Percentiles rank a stretch among this genome's conserved stretches.
Conservation (phyloP, 2,797 vertebrate species). For the Hypotaenidia philippensis region DNA sequence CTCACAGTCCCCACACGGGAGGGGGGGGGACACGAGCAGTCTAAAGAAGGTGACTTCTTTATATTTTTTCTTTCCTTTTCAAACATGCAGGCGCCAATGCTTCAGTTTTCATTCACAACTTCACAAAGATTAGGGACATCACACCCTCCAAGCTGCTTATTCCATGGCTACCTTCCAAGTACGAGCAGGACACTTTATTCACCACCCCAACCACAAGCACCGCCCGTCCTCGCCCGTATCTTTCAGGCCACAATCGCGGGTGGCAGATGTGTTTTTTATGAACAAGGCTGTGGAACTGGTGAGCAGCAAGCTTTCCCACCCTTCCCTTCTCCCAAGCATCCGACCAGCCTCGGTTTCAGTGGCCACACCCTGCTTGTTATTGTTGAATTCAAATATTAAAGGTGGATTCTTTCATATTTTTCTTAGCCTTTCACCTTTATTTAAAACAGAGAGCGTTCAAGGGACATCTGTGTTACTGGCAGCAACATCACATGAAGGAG, state of each 20-base stretch:
- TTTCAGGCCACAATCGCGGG: conserved; percentile 24
- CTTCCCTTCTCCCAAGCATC: conserved; percentile 70
- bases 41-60: not conserved
- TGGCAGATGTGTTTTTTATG: conserved; percentile 68
- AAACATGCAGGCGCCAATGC: not conserved
- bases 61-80: not conserved
- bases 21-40: not conserved
- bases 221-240: conserved; percentile 48
- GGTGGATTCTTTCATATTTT: conserved; percentile 63
- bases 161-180: not conserved
- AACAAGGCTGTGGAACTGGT: conserved; percentile 57
- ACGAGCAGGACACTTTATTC: conserved; percentile 24
- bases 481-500: conserved; percentile 24
- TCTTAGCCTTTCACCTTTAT: conserved; percentile 69
- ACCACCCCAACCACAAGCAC: conserved; percentile 14
- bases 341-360: not conserved
- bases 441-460: conserved; percentile 62
- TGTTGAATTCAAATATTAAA: conserved; percentile 70
- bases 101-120: conserved; percentile 31
- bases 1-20: not conserved
- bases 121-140: not conserved
- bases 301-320: conserved; percentile 71
- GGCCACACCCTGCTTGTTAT: conserved; percentile 74
- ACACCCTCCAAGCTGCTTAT: not conserved
- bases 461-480: conserved; percentile 67